A percentile compares a stretch with the other conserved stretches of the same genome.
These are phyloP conservation scores for Cryptocheilus praepositus DNA, from an alignment of 2,888 invertebrate species.

Conservation along the genomic window DNA sequence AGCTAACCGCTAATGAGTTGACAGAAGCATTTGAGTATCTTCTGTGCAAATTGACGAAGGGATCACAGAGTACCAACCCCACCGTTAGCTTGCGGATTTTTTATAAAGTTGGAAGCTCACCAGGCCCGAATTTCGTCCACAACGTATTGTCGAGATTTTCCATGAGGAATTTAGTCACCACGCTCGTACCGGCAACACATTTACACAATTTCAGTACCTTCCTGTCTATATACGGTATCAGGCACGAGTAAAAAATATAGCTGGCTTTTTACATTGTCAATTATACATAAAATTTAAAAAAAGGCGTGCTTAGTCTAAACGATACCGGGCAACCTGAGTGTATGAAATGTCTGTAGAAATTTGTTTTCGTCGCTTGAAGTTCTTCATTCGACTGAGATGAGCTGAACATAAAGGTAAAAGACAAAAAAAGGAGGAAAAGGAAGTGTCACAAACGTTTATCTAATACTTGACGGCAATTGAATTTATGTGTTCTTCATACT, in stretches of 20 bases:
- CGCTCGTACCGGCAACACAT: conserved; percentile 86
- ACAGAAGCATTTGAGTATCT: conserved; percentile 78
- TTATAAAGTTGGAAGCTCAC: conserved; percentile 81
- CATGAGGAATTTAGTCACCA: conserved; percentile 79
- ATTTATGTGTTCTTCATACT: conserved; percentile 5
- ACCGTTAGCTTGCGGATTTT: conserved; percentile 87
- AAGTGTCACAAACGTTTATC: too few relatives aligned
- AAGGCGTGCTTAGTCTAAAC: conserved; percentile 9
- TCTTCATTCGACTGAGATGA: too few relatives aligned
- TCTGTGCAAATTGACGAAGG: conserved; percentile 77
- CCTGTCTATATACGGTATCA: conserved; percentile 88
- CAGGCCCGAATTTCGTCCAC: conserved; percentile 73
- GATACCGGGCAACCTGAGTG: conserved; percentile 22
- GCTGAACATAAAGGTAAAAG: too few relatives aligned
- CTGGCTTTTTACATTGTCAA: conserved; percentile 55
- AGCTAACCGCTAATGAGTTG: conserved; percentile 76
- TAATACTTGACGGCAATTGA: neutral
- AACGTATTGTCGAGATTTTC: conserved; percentile 68
- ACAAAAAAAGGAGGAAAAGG: too few relatives aligned
- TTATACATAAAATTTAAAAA: conserved; percentile 46
- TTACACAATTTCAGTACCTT: conserved; percentile 89
- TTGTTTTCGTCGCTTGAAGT: neutral
- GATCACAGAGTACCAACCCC: conserved; percentile 75
- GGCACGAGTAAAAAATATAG: conserved; percentile 79
- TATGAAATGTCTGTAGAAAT: conserved; percentile 10